phyloP scores from a whole-genome alignment of 92 coral and sea anemone species.

The Scolanthus callimorphus region DNA sequence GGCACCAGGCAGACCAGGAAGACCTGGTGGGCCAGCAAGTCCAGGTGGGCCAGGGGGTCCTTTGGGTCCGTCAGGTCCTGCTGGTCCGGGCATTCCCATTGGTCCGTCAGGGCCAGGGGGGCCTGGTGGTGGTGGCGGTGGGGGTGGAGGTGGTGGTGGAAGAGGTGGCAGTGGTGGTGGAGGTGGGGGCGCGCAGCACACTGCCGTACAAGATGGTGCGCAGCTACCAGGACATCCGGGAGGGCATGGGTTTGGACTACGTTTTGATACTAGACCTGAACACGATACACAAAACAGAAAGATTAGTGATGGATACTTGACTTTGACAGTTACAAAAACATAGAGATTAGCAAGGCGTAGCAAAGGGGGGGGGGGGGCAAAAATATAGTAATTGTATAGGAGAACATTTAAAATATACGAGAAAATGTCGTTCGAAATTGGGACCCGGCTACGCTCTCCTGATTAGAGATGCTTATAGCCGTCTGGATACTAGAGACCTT shows the following conservation, averaged over 20 bases:
- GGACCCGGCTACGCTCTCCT: too few species aligned
- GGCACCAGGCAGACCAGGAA: slow-evolving; percentile 97
- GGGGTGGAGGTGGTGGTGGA: slow-evolving; percentile 97
- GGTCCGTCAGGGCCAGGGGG: slow-evolving; percentile 99
- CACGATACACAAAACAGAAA: too few species aligned
- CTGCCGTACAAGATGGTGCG: slow-evolving; percentile 85
- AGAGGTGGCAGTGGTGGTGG: slow-evolving; percentile 94
- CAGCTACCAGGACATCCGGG: slow-evolving; percentile 74
- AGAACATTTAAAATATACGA: too few species aligned
- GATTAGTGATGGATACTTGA: not conserved
- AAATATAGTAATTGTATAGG: too few species aligned
- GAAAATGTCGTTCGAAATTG: too few species aligned
- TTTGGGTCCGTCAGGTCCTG: slow-evolving; percentile 98
- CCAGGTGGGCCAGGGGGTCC: slow-evolving; percentile 99
- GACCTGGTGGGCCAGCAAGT: slow-evolving; percentile 92
- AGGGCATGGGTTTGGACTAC: slow-evolving; percentile 87
- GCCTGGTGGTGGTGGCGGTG: slow-evolving; percentile 99
- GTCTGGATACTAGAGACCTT: too few species aligned
- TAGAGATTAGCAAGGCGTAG: too few species aligned
- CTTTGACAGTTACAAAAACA: not conserved
- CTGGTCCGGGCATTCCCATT: slow-evolving; percentile 98
- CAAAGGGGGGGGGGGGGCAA: too few species aligned
- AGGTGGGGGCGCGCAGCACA: slow-evolving; percentile 88
- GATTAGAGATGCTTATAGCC: too few species aligned
- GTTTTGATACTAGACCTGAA: slow-evolving; percentile 44